Conservation (phyloP, 2,113 vertebrate genomes). For the Daubentonia madagascariensis region DNA sequence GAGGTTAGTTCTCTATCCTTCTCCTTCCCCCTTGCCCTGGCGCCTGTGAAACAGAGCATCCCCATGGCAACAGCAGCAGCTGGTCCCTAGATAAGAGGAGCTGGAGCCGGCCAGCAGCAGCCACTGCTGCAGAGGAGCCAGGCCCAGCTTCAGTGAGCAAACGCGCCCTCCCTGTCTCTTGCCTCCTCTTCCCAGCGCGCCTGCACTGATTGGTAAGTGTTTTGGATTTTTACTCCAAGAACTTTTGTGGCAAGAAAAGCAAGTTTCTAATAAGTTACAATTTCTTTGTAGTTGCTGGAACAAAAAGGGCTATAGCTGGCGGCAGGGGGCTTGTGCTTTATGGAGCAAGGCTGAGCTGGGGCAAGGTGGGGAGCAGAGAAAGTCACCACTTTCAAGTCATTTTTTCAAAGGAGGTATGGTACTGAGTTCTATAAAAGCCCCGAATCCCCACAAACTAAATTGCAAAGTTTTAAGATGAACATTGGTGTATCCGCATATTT, state of each 20-base stretch:
- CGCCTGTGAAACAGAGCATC: constrained; percentile 71
- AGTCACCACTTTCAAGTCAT: background rate
- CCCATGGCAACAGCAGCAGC: constrained; percentile 75
- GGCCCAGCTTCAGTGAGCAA: constrained; percentile 31
- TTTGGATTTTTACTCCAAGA: background rate
- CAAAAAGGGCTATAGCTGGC: background rate
- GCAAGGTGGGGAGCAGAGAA: background rate
- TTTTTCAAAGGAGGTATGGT: background rate
- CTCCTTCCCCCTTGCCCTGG: constrained; percentile 74
- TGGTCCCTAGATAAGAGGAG: constrained; percentile 80
- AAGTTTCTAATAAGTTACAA: background rate
- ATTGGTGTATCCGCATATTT: background rate
- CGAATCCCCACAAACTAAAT: background rate
- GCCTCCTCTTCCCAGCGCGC: background rate
- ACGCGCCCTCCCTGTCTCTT: background rate
- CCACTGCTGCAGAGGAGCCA: constrained; percentile 44
- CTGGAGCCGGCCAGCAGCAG: constrained; percentile 9
- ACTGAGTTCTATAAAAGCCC: background rate
- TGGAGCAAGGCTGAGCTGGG: background rate
- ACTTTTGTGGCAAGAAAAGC: constrained; percentile 1
- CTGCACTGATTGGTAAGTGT: constrained; percentile 74
- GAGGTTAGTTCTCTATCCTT: constrained; percentile 35
- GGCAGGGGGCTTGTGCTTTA: background rate
- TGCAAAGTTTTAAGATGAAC: background rate
- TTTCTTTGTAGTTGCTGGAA: background rate